phyloP scores from a whole-genome alignment of 2,113 vertebrate species.

The Xyrauchen texanus region DNA sequence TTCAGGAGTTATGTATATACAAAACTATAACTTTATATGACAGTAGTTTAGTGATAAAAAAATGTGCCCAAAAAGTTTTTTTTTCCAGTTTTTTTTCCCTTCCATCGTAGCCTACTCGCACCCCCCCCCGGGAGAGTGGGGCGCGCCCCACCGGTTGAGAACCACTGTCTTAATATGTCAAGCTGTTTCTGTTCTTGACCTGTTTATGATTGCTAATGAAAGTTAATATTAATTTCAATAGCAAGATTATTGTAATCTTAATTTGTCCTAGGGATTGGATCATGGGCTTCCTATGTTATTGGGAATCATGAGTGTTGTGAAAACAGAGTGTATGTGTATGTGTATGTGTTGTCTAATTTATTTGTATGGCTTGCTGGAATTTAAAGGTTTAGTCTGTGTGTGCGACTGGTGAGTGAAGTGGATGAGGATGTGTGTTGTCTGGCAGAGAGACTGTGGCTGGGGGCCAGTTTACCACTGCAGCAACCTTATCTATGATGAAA shows the following conservation, averaged over 20 bases:
- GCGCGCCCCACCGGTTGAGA: too few relatives aligned
- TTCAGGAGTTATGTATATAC: too few relatives aligned
- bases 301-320: neutral
- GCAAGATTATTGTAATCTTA: neutral
- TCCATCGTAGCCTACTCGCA: too few relatives aligned
- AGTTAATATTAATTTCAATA: conserved; percentile 10
- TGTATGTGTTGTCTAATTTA: too few relatives aligned
- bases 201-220: neutral
- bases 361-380: too few relatives aligned
- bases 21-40: too few relatives aligned
- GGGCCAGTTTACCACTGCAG: conserved; percentile 34
- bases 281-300: neutral
- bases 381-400: too few relatives aligned
- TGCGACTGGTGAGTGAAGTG: neutral
- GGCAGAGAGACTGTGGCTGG: conserved; percentile 24
- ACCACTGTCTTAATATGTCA: neutral
- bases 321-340: conserved; percentile 5
- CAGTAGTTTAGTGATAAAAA: too few relatives aligned
- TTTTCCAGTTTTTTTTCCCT: too few relatives aligned
- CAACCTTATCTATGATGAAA: conserved; percentile 38
- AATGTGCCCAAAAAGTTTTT: too few relatives aligned
- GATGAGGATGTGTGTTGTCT: conserved; percentile 14
- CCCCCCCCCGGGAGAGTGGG: too few relatives aligned
- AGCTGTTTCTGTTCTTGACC: neutral
- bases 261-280: neutral